Conservation (phyloP, 2,113 vertebrate species). For the Columba livia region DNA sequence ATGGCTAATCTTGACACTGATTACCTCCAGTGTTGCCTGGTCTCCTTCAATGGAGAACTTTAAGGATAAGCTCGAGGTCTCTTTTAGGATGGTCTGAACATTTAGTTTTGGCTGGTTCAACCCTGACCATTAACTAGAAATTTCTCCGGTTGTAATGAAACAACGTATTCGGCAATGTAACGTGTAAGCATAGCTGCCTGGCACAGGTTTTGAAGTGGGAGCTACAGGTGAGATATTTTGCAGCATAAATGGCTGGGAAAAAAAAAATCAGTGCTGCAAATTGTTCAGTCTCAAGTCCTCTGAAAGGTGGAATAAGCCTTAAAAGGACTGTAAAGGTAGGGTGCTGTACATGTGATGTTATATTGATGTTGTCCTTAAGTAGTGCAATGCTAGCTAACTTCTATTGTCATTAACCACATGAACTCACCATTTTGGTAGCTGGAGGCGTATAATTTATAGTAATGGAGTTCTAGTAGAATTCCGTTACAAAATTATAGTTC, state of each 20-base stretch:
- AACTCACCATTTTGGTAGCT: neutral
- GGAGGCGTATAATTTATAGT: neutral
- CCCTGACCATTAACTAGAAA: neutral
- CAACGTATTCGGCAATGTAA: neutral
- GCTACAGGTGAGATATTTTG: neutral
- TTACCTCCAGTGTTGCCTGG: neutral
- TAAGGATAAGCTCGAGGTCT: neutral
- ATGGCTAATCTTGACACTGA: neutral
- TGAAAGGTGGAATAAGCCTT: neutral
- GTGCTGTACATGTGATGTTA: neutral
- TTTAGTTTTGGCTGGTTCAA: neutral
- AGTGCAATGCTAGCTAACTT: neutral
- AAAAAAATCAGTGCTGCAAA: neutral
- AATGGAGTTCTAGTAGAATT: neutral
- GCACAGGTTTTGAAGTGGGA: neutral
- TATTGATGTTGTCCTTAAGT: neutral
- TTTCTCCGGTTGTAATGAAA: neutral
- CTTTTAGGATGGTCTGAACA: neutral
- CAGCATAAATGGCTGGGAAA: neutral
- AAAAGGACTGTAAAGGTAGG: neutral
- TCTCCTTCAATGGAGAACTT: neutral
- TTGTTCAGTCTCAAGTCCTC: neutral
- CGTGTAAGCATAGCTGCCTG: neutral
- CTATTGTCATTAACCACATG: neutral
- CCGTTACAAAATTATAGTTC: neutral